Evolutionary conservation across 1,140 invertebrate species (phyloP).

Genomic region (Meloidogyne floridensis): DNA sequence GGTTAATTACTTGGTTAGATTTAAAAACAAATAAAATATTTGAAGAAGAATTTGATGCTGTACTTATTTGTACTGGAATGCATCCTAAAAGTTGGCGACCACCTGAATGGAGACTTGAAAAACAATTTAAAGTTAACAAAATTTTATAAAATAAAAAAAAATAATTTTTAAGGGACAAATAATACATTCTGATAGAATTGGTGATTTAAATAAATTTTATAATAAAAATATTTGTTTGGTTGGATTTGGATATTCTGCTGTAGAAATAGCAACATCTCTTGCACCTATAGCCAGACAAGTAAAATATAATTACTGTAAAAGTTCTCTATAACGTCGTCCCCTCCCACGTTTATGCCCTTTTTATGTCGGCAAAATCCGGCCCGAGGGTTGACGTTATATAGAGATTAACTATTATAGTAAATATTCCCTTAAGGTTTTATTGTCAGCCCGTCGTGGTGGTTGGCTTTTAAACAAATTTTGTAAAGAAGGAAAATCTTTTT

Average conservation of each 20-base stretch:
- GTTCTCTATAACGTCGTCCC: too few species aligned
- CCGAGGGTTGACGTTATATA: too few species aligned
- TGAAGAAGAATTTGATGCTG: constrained; percentile 33
- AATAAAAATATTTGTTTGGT: constrained; percentile 15
- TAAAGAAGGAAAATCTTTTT: constrained; percentile 1
- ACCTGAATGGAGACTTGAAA: constrained; percentile 29
- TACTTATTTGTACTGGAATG: constrained; percentile 28
- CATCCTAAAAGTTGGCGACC: constrained; percentile 22
- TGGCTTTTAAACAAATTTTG: constrained; percentile 17
- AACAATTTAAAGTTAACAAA: constrained; percentile 15
- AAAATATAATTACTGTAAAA: too few species aligned
- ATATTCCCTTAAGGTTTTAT: constrained; percentile 17
- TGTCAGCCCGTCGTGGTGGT: constrained; percentile 22
- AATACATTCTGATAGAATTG: constrained; percentile 24
- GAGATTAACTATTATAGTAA: not conserved
- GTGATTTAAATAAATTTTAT: constrained; percentile 15
- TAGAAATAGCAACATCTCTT: constrained; percentile 10
- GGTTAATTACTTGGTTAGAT: constrained; percentile 23
- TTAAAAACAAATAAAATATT: not conserved
- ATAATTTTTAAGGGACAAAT: constrained; percentile 10
- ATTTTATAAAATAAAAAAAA: too few species aligned
- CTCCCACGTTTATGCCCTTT: too few species aligned
- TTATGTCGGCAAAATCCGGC: too few species aligned
- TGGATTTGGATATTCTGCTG: constrained; percentile 28
- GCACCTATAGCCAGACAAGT: constrained; percentile 22